Percentiles rank a stretch among this genome's conserved stretches.
Evolutionary conservation across 2,888 invertebrate genomes (phyloP).

Genomic region (Acanthosoma haemorrhoidale): DNA sequence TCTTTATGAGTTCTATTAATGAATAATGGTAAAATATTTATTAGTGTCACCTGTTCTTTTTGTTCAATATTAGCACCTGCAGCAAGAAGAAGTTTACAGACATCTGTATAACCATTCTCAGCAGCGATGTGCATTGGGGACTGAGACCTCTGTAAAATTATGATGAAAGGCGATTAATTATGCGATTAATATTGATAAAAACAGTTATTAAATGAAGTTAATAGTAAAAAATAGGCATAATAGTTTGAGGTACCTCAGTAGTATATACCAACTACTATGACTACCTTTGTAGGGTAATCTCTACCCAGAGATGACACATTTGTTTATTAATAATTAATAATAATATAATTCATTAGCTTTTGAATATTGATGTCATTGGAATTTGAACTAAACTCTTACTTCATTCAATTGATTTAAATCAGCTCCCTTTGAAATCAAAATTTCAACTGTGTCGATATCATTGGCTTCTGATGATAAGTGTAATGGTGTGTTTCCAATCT

Average conservation of each 20-base stretch:
- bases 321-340: no score
- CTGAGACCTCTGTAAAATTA: constrained; percentile 56
- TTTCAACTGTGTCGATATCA: constrained; percentile 59
- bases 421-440: constrained; percentile 63
- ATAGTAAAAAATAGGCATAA: background rate
- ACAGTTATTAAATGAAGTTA: background rate
- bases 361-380: no score
- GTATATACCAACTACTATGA: no score
- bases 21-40: no score
- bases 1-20: no score
- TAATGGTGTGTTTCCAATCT: constrained; percentile 49
- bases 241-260: no score
- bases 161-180: no score
- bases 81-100: constrained; percentile 57
- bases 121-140: constrained; percentile 77
- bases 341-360: no score
- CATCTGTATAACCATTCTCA: constrained; percentile 60
- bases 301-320: no score
- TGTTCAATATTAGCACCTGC: constrained; percentile 64
- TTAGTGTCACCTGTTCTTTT: constrained; percentile 54
- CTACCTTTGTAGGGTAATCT: no score
- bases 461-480: constrained; percentile 49
- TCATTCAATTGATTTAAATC: constrained; percentile 67
- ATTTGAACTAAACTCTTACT: no score
- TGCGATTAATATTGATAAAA: no score